Base-by-base conservation (phyloP, 2,888 invertebrate genomes). In the Melieria crassipennis region DNA sequence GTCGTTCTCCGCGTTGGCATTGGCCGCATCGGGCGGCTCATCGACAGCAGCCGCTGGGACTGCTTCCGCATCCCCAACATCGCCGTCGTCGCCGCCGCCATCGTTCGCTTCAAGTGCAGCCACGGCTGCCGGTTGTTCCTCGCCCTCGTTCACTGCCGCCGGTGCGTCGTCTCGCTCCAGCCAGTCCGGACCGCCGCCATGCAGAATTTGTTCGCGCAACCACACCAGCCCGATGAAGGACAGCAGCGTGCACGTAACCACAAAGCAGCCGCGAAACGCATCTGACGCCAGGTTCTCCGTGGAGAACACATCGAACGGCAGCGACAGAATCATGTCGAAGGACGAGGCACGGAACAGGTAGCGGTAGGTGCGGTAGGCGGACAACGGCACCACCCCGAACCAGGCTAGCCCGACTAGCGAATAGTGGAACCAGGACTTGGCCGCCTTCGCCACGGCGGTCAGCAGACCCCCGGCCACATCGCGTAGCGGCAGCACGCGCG, bases 141-240 rank as follows among this genome's bases (percentile, higher is more conserved):
- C 89, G n/a, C 66, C 75, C 45, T 78, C 80, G 60, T 79, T 80
- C 5, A 86, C 88, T 43, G 86, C 80, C 74, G 81, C 77, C 65
- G 85, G 77, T 11, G 81, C 79, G 75, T 90, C 89, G 75, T 94
- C 94, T 74, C 93, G 89, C 83, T 85, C 86, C 93, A 98, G 89
- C 98, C 98, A 98, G 81, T 98, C 98, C 0, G 98, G 98, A 0
- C 97, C 98, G 46, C 98, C 98, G 1, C 98, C 98, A 84, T 98
- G 96, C 80, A 99, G 89, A 73, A 99, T 98, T 88, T 99, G 99
- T 87, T 99, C 99, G 77, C 99, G 88, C 64, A 99, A 88, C 99
- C 99, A 99, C 5, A 99, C 96, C 62, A 99, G 88, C 6, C 98
- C 97, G 80, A 99, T 98, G 84, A 99, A 99, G 0, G 96, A 95